Conservation (phyloP, 2,797 vertebrate species). For the Anomalospiza imberbis region DNA sequence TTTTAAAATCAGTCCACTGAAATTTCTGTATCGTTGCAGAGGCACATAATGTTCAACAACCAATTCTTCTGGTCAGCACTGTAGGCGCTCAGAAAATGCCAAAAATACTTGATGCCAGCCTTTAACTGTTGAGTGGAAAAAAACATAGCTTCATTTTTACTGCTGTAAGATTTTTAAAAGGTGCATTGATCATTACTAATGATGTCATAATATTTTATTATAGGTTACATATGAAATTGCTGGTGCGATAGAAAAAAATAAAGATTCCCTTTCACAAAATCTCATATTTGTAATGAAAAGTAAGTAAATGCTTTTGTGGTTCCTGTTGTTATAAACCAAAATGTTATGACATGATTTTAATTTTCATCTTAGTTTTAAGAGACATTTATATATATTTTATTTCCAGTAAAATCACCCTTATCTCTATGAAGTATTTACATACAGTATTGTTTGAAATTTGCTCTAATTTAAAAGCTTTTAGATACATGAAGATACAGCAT, state of each 20-base stretch:
- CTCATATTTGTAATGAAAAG: conserved; percentile 93
- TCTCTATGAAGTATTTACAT: background rate
- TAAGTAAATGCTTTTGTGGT: conserved; percentile 72
- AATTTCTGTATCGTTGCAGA: background rate
- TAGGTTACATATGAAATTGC: conserved; percentile 91
- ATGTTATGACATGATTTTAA: background rate
- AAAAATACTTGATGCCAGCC: background rate
- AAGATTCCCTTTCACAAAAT: conserved; percentile 91
- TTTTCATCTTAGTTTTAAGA: background rate
- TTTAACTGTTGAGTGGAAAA: background rate
- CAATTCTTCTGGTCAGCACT: background rate
- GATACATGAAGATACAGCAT: conserved; percentile 3
- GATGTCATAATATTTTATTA: conserved; percentile 46
- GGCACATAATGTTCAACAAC: background rate
- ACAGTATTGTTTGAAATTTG: background rate
- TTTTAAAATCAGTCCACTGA: background rate
- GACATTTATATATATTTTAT: background rate
- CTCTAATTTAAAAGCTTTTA: conserved; percentile 12
- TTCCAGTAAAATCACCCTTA: background rate
- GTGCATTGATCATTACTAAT: conserved; percentile 49
- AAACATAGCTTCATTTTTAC: background rate
- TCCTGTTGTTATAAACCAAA: background rate
- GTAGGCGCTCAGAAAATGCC: background rate
- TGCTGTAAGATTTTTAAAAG: background rate
- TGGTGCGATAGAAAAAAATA: conserved; percentile 90